phyloP scores from a whole-genome alignment of 2,113 vertebrate genomes.

The Gavialis gangeticus region DNA sequence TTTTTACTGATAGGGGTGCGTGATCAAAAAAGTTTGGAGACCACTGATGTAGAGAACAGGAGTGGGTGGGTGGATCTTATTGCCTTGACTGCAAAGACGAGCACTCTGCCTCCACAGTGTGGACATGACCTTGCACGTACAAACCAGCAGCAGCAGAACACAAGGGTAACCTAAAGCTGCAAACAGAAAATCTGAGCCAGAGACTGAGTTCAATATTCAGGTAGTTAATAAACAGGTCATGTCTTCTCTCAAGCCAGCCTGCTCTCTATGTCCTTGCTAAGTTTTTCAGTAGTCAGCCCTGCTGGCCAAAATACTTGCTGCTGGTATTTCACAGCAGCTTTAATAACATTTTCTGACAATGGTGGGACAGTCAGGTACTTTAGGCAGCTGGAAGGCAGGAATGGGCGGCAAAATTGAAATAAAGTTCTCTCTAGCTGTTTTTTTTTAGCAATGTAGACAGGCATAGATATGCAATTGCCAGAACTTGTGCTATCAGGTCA shows the following conservation, averaged over 20 bases:
- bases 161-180: neutral
- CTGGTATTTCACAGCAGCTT: neutral
- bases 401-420: neutral
- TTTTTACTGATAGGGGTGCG: too few species aligned
- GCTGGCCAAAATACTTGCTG: neutral
- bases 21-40: too few species aligned
- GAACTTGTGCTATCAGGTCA: neutral
- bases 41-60: accelerated
- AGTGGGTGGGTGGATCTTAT: neutral
- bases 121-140: accelerated
- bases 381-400: neutral
- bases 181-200: neutral
- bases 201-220: neutral
- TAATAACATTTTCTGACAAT: neutral
- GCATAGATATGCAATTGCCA: neutral
- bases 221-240: neutral
- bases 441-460: neutral
- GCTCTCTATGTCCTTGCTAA: neutral
- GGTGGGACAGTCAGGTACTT: neutral
- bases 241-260: neutral
- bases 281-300: neutral
- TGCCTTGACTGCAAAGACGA: too few species aligned
- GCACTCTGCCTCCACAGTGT: too few species aligned
- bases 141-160: neutral
- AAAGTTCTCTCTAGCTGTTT: accelerated